A percentile compares a stretch with the other conserved stretches of the same genome.
Conservation (phyloP, 2,113 vertebrate genomes). For the Cranoglanis bouderius region DNA sequence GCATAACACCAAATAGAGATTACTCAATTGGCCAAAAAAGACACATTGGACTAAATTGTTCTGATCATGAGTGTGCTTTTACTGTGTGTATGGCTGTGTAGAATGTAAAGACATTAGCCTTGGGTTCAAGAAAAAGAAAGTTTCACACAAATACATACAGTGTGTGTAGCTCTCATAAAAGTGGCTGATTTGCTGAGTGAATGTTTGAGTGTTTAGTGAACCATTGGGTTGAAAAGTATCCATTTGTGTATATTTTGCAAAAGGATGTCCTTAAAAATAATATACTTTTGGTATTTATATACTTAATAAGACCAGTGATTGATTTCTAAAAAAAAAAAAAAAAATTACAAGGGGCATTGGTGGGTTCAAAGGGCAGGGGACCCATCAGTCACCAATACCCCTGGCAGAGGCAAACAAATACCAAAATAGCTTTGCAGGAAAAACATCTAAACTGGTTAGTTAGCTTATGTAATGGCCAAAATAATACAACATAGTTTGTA, state of each 20-base stretch:
- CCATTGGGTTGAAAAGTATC: neutral
- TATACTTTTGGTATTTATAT: neutral
- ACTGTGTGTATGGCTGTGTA: neutral
- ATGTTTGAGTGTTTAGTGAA: neutral
- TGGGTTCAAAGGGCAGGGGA: too few relatives aligned
- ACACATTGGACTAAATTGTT: neutral
- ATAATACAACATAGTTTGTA: too few relatives aligned
- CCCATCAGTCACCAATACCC: too few relatives aligned
- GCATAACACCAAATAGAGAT: neutral
- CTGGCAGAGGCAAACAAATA: too few relatives aligned
- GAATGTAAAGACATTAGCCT: neutral
- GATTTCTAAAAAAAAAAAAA: too few relatives aligned
- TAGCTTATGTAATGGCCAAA: neutral
- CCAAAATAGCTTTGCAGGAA: neutral
- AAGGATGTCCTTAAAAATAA: neutral
- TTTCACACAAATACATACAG: neutral
- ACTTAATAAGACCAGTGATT: neutral
- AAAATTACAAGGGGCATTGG: too few relatives aligned
- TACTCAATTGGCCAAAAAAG: constrained; percentile 14
- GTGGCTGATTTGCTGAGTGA: neutral
- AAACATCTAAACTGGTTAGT: neutral
- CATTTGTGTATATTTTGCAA: neutral
- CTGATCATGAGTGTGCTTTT: constrained; percentile 6
- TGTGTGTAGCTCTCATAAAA: neutral
- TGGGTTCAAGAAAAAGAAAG: neutral